Evolutionary conservation across 2,113 vertebrate species (phyloP).

Genomic region (Anolis carolinensis): DNA sequence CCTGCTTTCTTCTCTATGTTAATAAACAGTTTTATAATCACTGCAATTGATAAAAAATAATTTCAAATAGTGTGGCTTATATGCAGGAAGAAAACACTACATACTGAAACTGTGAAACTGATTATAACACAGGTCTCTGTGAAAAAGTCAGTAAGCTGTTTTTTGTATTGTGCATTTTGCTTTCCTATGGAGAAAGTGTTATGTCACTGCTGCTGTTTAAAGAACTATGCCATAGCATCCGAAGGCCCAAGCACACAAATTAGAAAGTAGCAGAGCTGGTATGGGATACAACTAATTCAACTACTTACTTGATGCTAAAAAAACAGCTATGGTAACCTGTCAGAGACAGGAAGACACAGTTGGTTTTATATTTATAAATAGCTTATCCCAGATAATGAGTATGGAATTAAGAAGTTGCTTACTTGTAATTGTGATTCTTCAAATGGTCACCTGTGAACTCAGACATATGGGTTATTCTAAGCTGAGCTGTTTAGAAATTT

Average conservation of each 20-base stretch:
- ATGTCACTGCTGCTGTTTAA: no score
- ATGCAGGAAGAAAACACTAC: not conserved
- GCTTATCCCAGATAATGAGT: not conserved
- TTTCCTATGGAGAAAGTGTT: not conserved
- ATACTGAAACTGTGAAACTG: not conserved
- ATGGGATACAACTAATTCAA: not conserved
- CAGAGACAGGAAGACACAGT: not conserved
- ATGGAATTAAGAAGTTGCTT: not conserved
- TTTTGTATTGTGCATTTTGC: not conserved
- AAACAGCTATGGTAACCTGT: not conserved
- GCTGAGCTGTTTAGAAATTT: no score
- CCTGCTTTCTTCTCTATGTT: not conserved
- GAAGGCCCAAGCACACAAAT: constrained; percentile 4
- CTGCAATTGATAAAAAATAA: not conserved
- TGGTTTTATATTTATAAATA: not conserved
- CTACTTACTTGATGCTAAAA: no score
- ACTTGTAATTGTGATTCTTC: no score
- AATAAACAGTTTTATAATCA: not conserved
- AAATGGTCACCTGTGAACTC: no score
- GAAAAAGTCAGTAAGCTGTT: not conserved
- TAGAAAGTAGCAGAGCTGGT: not conserved
- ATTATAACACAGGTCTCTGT: not conserved
- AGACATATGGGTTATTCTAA: no score
- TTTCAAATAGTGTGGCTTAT: not conserved
- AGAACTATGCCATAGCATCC: not conserved